Evolutionary conservation across 1,140 invertebrate genomes (phyloP), one percentile per base, ranked within the genome.

Genomic region (Telenomus remus): DNA sequence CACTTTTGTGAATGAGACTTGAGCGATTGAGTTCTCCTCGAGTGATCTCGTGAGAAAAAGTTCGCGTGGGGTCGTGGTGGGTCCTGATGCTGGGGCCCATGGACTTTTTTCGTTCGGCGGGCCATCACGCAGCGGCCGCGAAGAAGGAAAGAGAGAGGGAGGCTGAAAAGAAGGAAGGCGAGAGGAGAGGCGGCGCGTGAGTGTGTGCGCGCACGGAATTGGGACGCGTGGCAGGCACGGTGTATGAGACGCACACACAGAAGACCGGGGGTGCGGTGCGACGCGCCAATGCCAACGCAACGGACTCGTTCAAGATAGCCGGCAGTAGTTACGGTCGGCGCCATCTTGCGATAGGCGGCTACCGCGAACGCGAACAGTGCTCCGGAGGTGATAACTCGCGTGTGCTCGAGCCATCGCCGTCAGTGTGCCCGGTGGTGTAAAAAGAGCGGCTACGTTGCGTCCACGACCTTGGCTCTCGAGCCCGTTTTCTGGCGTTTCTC

Each of bases 261-360:
- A n/a, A 13, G 11, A 11, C 39, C 59, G 54, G 53, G 56, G 69
- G 57, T 60, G 60, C 69, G 55, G 69, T 51, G 59, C 47, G 68
- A 54, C 59, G 51, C 44, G 59, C 50, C 59, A 57, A 64, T 71
- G 68, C 68, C 68, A 71, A 71, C 59, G 53, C 59, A 63, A 64
- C 68, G 68, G 47, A 59, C 51, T 61, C 39, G 68, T 54, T 51
- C 56, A 39, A 63, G 68, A 63, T 71, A 66, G 55, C 70, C 63
- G 56, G 57, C 57, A 68, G 66, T 73, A 70, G 51, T 60, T 47
- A 57, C 54, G 49, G 39, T 56, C 35, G 34, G 60, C 79, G 82
- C 82, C 81, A 82, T 84, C 79, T 84, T 84, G 80, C 76, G 78
- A 84, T 79, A 84, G 80, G 81, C 82, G 81, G 80, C 81, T 82